Percentiles rank a stretch among this genome's conserved stretches.
Conservation (phyloP, 1,140 invertebrate species). For the Macrobrachium rosenbergii region DNA sequence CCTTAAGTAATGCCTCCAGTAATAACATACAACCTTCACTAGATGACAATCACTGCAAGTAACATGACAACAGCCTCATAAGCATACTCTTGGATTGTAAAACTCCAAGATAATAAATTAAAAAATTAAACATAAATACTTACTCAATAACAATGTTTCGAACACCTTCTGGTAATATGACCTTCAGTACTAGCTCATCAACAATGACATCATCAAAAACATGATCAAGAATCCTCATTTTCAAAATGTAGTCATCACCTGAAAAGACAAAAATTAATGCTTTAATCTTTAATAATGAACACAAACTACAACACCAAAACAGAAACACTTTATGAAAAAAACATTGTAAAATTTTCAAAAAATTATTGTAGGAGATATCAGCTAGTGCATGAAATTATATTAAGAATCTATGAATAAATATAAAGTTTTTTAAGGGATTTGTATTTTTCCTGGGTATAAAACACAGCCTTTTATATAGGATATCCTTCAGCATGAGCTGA, state of each 20-base stretch:
- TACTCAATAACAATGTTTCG: conserved; percentile 82
- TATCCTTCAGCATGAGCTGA: too few relatives aligned
- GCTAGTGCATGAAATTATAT: too few relatives aligned
- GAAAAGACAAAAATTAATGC: conserved; percentile 52
- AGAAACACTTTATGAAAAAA: too few relatives aligned
- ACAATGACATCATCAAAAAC: conserved; percentile 97
- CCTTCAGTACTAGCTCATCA: conserved; percentile 88
- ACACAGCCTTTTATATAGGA: too few relatives aligned
- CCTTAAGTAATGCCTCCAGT: too few relatives aligned
- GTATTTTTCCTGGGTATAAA: too few relatives aligned
- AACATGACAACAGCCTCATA: neutral
- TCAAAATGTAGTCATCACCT: conserved; percentile 84
- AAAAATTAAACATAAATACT: conserved; percentile 1
- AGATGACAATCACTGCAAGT: neutral
- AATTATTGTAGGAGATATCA: neutral
- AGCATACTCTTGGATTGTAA: neutral
- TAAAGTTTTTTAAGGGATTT: too few relatives aligned
- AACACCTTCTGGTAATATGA: conserved; percentile 95
- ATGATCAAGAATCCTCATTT: conserved; percentile 95
- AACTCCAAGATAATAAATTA: neutral
- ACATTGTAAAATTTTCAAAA: neutral
- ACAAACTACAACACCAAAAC: conserved; percentile 24
- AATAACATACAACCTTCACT: too few relatives aligned
- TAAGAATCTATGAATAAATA: too few relatives aligned
- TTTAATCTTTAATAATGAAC: neutral